Evolutionary conservation across 2,888 invertebrate genomes (phyloP), one percentile per base, ranked within the genome.

Genomic region (Lymantria dispar): DNA sequence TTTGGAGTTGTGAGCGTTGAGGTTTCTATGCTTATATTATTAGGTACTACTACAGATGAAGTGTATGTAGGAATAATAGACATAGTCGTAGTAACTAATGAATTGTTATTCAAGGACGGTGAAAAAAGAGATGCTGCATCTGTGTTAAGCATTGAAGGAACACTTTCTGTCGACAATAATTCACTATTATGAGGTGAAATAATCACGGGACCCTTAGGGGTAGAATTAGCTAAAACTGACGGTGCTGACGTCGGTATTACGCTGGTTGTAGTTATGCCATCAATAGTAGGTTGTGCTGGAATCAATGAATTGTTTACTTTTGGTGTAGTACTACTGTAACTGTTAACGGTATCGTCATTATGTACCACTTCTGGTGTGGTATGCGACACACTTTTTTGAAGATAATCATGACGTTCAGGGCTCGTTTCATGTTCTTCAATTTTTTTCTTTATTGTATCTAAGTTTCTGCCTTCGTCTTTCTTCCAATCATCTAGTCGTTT

Each of bases 401-500:
- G 3, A 36, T 45, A 29, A n/a, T 42, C 37, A 8, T 42, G 2
- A 22, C 47, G 14, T 30, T 43, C 13, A 13, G 45, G 37, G n/a
- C 46, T 56, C 52, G 54, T 49, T 15, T 59, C 49, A 22, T 60
- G 58, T 31, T 62, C 56, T 15, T 63, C 54, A 37, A 68, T 58
- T 44, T 60, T 58, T 50, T 39, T 48, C 12, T 54, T 56, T 56
- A 62, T 48, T 56, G 64, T 49, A 30, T 54, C 52, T 44, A 72
- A 57, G 47, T 62, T 51, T 38, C 58, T 56, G 2, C 55, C 40
- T 55, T 72, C 66, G 42, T 68, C 63, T 51, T 64, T 47, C 62
- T 72, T 68, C 72, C 71, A 76, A 12, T 64, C 56, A 48, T 63
- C 47, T 31, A 77, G 58, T 33, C 68, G 57, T 3, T 54, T 47